Evolutionary conservation across 2,113 vertebrate genomes (phyloP).

Genomic region (Eurystomus gularis): DNA sequence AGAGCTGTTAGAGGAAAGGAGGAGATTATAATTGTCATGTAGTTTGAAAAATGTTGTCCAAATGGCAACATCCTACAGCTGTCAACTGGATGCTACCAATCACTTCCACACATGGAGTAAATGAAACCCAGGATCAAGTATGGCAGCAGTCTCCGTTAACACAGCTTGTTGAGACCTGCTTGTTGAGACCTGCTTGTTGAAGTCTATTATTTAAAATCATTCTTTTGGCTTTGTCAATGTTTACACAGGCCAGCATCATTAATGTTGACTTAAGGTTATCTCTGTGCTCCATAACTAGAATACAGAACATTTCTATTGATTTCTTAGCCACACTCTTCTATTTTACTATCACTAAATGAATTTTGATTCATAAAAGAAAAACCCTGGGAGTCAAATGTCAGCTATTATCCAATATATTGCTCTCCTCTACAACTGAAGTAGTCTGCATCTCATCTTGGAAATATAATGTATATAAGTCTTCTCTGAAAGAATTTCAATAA

Average conservation of each 20-base stretch:
- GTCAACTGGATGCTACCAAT: not conserved
- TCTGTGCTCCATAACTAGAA: slow-evolving; percentile 61
- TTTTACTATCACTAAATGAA: slow-evolving; percentile 72
- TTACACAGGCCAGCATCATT: slow-evolving; percentile 59
- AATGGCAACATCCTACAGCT: not conserved
- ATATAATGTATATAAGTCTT: slow-evolving; percentile 55
- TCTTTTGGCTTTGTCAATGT: slow-evolving; percentile 48
- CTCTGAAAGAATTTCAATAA: slow-evolving; percentile 76
- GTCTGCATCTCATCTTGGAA: slow-evolving; percentile 65
- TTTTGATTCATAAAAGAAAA: slow-evolving; percentile 75
- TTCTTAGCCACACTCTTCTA: slow-evolving; percentile 46
- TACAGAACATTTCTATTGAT: slow-evolving; percentile 70
- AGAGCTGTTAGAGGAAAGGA: not conserved
- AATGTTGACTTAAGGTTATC: slow-evolving; percentile 66
- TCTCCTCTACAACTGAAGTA: slow-evolving; percentile 67
- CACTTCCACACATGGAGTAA: not conserved
- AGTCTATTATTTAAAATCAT: slow-evolving; percentile 74
- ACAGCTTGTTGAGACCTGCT: slow-evolving; percentile 43
- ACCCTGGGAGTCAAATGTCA: slow-evolving; percentile 70
- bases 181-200: slow-evolving; percentile 55
- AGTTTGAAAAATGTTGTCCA: not conserved
- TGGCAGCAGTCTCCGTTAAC: slow-evolving; percentile 64
- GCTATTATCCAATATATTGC: slow-evolving; percentile 65
- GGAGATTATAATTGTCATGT: not conserved
- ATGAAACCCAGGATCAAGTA: slow-evolving; percentile 58